Percentiles rank a stretch among this genome's conserved stretches.
Conservation (phyloP, 2,113 vertebrate genomes). For the Pseudorectes ferrugineus region DNA sequence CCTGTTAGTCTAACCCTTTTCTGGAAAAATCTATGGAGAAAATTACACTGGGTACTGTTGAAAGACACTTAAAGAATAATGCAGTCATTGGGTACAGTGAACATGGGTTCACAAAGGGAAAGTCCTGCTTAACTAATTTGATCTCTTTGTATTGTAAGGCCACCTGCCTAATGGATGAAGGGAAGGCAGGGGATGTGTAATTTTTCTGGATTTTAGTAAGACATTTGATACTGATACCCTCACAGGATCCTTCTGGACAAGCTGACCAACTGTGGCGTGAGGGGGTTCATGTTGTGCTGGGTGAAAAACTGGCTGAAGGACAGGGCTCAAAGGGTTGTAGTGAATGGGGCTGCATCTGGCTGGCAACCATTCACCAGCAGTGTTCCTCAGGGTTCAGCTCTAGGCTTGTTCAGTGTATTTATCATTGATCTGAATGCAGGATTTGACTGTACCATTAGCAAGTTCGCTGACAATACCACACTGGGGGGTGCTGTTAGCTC, state of each 20-base stretch:
- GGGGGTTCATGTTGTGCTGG: not conserved
- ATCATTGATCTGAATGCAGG: not conserved
- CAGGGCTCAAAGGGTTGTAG: not conserved
- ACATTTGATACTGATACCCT: not conserved
- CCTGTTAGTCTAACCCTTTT: not conserved
- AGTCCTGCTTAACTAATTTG: not conserved
- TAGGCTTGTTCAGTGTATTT: not conserved
- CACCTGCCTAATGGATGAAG: not conserved
- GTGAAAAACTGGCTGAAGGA: not conserved
- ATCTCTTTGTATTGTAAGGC: not conserved
- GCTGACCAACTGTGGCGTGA: not conserved
- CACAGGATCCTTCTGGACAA: not conserved
- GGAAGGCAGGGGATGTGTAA: not conserved
- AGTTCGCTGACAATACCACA: accelerated
- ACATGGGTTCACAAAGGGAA: not conserved
- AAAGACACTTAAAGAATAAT: not conserved
- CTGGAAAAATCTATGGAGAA: not conserved
- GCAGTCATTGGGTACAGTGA: not conserved
- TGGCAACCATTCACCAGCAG: not conserved
- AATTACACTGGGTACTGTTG: not conserved
- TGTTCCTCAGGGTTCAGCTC: not conserved
- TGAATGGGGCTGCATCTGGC: not conserved
- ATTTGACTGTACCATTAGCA: not conserved
- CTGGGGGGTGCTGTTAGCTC: not conserved
- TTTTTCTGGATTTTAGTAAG: not conserved